Conservation (phyloP, 2,797 vertebrate species). For the Coreius guichenoti region DNA sequence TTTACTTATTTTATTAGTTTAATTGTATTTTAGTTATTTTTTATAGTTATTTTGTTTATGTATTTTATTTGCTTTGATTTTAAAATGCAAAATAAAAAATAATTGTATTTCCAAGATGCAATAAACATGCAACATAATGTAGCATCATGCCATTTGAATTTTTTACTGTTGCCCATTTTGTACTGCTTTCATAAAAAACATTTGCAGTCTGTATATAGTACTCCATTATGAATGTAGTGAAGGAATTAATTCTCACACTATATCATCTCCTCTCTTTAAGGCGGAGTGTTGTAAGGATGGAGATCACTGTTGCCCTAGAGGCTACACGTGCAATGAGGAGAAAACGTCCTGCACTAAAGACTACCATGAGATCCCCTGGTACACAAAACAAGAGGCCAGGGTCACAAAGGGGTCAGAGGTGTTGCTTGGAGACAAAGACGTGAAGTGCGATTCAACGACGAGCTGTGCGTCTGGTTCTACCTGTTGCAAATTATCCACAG, state of each 20-base stretch:
- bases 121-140: not conserved
- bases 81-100: not conserved
- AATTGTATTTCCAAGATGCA: not conserved
- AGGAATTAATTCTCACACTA: not conserved
- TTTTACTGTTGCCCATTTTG: not conserved
- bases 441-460: slow-evolving; percentile 77
- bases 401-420: slow-evolving; percentile 1
- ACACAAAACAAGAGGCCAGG: slow-evolving; percentile 62
- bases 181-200: not conserved
- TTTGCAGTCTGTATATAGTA: not conserved
- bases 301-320: slow-evolving; percentile 76
- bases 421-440: slow-evolving; percentile 45
- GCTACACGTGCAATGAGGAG: slow-evolving; percentile 73
- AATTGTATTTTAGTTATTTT: not conserved
- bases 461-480: slow-evolving; percentile 79
- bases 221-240: not conserved
- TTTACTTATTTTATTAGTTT: not conserved
- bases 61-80: not conserved
- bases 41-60: not conserved
- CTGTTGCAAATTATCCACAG: slow-evolving; percentile 76
- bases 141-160: not conserved
- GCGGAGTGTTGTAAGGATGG: slow-evolving; percentile 78
- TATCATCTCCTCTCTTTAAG: slow-evolving; percentile 59
- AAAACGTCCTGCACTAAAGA: slow-evolving; percentile 71
- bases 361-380: slow-evolving; percentile 62